Evolutionary conservation across 2,797 vertebrate species (phyloP).

Genomic region (Phylloscopus collybita): DNA sequence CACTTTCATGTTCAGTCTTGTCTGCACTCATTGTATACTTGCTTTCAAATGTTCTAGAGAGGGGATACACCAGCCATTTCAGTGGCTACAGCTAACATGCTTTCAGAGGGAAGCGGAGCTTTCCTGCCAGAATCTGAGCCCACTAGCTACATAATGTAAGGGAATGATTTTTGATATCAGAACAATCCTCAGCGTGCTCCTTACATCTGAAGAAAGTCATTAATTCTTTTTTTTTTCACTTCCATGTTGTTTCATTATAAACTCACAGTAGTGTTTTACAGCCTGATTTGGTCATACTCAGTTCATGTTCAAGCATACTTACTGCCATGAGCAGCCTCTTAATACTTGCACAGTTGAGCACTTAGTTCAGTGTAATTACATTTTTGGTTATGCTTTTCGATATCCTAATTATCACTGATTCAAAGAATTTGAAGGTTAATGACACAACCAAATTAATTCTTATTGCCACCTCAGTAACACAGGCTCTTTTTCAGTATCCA

Average conservation of each 20-base stretch:
- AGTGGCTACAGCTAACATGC: rapidly evolving
- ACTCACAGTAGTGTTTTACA: neutral
- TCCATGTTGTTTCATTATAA: neutral
- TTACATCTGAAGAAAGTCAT: neutral
- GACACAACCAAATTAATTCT: conserved; percentile 50
- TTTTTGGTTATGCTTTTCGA: conserved; percentile 48
- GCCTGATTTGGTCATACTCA: neutral
- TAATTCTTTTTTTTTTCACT: neutral
- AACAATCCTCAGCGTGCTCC: neutral
- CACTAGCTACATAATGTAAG: neutral
- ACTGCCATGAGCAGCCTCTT: neutral
- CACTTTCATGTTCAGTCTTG: neutral
- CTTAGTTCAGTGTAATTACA: conserved; percentile 16
- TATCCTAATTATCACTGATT: conserved; percentile 55
- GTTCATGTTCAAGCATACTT: neutral
- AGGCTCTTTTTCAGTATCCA: neutral
- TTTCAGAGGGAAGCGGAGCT: neutral
- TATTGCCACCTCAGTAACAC: conserved; percentile 39
- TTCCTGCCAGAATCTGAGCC: neutral
- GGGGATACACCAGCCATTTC: neutral
- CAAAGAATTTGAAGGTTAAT: conserved; percentile 51
- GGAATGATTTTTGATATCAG: neutral
- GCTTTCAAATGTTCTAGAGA: neutral
- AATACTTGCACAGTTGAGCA: neutral
- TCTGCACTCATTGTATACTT: neutral